Percentiles rank a stretch among this genome's conserved stretches.
phyloP scores from a whole-genome alignment of 2,797 vertebrate genomes.

The Myotis daubentonii region DNA sequence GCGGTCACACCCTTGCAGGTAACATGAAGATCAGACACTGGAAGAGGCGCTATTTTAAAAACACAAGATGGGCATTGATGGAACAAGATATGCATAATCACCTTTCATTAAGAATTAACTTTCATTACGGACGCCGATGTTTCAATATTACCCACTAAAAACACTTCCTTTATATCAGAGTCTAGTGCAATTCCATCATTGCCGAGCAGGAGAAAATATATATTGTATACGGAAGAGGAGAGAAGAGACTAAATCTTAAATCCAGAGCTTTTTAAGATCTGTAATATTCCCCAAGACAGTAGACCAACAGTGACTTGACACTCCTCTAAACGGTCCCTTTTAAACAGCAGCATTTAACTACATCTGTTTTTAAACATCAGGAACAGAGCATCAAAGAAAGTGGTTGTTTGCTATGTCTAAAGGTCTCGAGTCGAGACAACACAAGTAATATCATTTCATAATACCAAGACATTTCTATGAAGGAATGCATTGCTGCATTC shows the following conservation, averaged over 20 bases:
- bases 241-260: background rate
- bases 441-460: background rate
- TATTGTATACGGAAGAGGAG: background rate
- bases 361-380: background rate
- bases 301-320: background rate
- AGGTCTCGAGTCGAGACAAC: background rate
- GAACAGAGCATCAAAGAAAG: background rate
- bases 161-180: background rate
- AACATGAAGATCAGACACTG: background rate
- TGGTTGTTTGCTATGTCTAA: background rate
- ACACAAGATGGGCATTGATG: background rate
- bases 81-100: background rate
- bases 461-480: background rate
- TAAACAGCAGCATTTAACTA: background rate
- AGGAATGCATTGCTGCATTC: background rate
- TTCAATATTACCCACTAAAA: background rate
- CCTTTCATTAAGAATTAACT: background rate
- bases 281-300: background rate
- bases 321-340: background rate
- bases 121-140: background rate
- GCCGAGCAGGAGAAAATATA: background rate
- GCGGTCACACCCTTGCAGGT: background rate
- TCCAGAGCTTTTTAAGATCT: background rate
- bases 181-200: background rate
- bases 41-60: slow-evolving; percentile 58